Percentiles rank a stretch among this genome's conserved stretches.
phyloP scores from a whole-genome alignment of 2,797 vertebrate species.

The Spinus pinus region DNA sequence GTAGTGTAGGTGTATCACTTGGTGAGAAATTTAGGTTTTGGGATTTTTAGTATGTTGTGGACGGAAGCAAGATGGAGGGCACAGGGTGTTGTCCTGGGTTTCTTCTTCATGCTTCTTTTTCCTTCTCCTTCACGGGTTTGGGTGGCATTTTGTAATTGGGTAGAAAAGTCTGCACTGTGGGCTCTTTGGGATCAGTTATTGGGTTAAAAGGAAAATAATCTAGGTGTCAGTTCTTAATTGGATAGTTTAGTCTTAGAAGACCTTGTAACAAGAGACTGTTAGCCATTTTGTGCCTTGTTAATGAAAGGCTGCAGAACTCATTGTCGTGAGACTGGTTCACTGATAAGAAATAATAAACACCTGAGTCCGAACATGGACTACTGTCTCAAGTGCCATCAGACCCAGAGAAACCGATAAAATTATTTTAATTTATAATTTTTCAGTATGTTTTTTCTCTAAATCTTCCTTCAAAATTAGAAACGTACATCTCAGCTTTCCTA shows the following conservation, averaged over 20 bases:
- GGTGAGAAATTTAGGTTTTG: not conserved
- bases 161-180: accelerated
- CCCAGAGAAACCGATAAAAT: not conserved
- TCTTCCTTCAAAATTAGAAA: not conserved
- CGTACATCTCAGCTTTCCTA: not conserved
- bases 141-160: not conserved
- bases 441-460: not conserved
- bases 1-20: not conserved
- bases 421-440: not conserved
- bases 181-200: not conserved
- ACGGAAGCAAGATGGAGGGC: not conserved
- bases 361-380: not conserved
- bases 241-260: not conserved
- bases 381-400: not conserved
- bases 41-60: not conserved
- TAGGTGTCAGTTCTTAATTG: not conserved
- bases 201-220: not conserved
- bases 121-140: not conserved
- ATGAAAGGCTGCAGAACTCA: not conserved
- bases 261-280: not conserved
- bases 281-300: not conserved
- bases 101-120: not conserved
- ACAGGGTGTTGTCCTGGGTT: not conserved
- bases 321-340: not conserved
- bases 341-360: not conserved